Conservation (phyloP, 2,888 invertebrate genomes). For the Allolobophora icterica region DNA sequence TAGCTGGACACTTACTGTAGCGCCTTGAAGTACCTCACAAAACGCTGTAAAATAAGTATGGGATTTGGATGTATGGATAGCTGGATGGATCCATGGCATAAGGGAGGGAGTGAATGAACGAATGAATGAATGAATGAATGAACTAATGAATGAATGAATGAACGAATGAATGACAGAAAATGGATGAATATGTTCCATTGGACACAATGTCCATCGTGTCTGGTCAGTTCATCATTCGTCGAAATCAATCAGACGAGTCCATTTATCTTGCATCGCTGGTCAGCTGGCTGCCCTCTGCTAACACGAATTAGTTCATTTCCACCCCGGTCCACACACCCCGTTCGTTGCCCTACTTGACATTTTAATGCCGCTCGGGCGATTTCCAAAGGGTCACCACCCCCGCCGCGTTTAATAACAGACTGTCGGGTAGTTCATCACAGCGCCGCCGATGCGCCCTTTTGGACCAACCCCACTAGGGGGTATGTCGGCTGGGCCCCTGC, state of each 20-base stretch:
- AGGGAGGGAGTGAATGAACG: too few relatives aligned
- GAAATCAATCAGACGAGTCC: background rate
- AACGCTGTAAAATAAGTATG: too few relatives aligned
- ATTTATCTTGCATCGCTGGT: background rate
- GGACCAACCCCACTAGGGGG: background rate
- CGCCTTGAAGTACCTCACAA: too few relatives aligned
- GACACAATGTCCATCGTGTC: background rate
- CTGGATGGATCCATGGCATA: too few relatives aligned
- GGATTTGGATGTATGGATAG: too few relatives aligned
- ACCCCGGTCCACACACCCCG: background rate
- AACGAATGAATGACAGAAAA: too few relatives aligned
- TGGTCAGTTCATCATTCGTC: background rate
- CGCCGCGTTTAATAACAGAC: conserved; percentile 23
- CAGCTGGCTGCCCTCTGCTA: background rate
- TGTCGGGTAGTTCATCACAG: background rate
- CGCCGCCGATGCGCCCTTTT: background rate
- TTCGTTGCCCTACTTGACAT: conserved; percentile 18
- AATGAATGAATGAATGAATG: too few relatives aligned
- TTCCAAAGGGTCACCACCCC: background rate
- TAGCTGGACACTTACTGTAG: too few relatives aligned
- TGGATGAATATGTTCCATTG: too few relatives aligned
- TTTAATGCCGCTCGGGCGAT: conserved; percentile 24
- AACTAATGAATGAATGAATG: too few relatives aligned
- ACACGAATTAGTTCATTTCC: conserved; percentile 24
- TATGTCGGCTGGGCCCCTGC: background rate